Percentiles rank a stretch among this genome's conserved stretches.
Conservation (phyloP, 2,113 vertebrate species). For the Dermatemys mawii region DNA sequence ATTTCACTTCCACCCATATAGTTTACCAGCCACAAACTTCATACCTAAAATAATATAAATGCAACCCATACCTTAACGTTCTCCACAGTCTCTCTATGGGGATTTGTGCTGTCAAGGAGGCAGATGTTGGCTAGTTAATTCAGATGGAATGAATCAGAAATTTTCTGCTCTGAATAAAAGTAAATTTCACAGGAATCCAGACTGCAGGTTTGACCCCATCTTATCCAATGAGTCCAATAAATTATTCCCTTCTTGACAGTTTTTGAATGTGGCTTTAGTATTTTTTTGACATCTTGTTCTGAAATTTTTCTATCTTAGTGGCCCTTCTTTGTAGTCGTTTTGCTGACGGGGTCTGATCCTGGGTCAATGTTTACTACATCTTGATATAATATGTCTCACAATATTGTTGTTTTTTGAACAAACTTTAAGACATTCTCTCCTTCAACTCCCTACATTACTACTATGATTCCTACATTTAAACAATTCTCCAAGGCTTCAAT, state of each 20-base stretch:
- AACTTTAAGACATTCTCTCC: background rate
- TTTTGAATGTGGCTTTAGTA: background rate
- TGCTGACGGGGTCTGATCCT: background rate
- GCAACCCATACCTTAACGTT: background rate
- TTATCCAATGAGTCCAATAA: background rate
- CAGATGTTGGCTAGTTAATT: background rate
- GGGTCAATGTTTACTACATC: background rate
- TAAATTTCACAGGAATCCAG: background rate
- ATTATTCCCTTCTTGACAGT: background rate
- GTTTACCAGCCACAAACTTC: background rate
- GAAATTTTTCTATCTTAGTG: background rate
- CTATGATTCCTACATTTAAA: background rate
- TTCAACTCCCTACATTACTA: background rate
- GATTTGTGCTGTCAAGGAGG: background rate
- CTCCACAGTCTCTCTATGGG: background rate
- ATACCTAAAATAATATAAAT: background rate
- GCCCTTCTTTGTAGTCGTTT: background rate
- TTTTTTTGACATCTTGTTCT: background rate
- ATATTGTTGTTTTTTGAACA: background rate
- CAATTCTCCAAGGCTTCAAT: background rate
- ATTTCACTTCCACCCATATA: background rate
- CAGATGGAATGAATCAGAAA: background rate
- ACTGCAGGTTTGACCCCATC: background rate
- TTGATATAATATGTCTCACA: background rate
- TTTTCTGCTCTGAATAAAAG: background rate